Evolutionary conservation across 2,113 vertebrate species (phyloP).

Genomic region (Dasyurus viverrinus): DNA sequence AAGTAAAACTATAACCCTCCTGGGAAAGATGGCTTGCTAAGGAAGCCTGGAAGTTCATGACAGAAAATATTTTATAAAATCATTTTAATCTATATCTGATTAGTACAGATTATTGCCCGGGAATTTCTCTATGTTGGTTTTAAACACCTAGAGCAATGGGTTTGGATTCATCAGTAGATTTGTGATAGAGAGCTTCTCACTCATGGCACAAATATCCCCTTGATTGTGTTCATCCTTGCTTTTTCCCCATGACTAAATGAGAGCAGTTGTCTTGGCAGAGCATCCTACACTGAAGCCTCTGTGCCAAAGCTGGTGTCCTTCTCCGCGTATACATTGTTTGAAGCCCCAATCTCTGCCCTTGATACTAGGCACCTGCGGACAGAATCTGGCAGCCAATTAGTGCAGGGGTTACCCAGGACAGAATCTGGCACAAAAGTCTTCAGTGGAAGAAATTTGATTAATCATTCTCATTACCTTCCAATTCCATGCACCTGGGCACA

Average conservation of each 20-base stretch:
- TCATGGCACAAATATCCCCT: slow-evolving; percentile 64
- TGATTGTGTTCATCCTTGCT: slow-evolving; percentile 63
- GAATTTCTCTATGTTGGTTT: slow-evolving; percentile 20
- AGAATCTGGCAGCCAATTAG: slow-evolving; percentile 55
- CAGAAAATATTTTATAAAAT: slow-evolving; percentile 31
- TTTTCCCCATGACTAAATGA: slow-evolving; percentile 74
- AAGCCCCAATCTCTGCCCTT: slow-evolving; percentile 71
- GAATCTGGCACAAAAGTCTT: slow-evolving; percentile 54
- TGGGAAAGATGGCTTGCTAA: background rate
- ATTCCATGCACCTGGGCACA: slow-evolving; percentile 78
- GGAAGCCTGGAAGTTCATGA: slow-evolving; percentile 25
- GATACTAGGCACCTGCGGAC: slow-evolving; percentile 67
- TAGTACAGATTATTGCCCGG: slow-evolving; percentile 28
- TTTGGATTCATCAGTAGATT: background rate
- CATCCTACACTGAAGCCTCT: slow-evolving; percentile 44
- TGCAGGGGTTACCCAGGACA: slow-evolving; percentile 70
- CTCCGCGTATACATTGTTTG: slow-evolving; percentile 42
- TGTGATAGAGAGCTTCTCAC: slow-evolving; percentile 2
- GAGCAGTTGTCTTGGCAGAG: slow-evolving; percentile 70
- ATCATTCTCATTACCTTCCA: slow-evolving; percentile 79
- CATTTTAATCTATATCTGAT: slow-evolving; percentile 22
- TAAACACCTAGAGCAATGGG: background rate
- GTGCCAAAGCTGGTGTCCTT: slow-evolving; percentile 52
- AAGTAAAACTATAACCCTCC: background rate
- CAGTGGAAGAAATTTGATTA: slow-evolving; percentile 79